These are phyloP conservation scores for Tiliqua scincoides DNA, from an alignment of 2,113 vertebrate genomes.

Conservation along the genomic window DNA sequence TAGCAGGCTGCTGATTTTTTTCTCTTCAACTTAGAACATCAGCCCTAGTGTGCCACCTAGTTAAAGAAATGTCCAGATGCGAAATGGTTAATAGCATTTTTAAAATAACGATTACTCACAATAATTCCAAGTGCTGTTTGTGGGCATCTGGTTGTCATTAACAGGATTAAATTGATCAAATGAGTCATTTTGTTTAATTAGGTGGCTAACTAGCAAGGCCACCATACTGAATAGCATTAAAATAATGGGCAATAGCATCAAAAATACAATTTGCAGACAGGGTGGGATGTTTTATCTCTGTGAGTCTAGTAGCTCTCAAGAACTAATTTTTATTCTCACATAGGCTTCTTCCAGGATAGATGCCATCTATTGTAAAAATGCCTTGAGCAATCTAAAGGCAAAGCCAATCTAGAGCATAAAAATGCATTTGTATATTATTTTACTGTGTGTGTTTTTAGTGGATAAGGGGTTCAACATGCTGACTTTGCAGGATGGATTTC, in stretches of 20 bases:
- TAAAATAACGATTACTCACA: conserved; percentile 66
- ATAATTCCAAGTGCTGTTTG: conserved; percentile 68
- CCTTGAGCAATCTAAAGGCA: conserved; percentile 12
- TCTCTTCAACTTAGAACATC: conserved; percentile 30
- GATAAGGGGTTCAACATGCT: background rate
- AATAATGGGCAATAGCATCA: conserved; percentile 52
- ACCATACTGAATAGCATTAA: conserved; percentile 47
- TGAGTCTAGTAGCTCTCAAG: conserved; percentile 23
- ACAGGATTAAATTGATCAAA: conserved; percentile 82
- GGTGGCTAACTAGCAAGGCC: conserved; percentile 59
- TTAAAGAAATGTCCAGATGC: conserved; percentile 9
- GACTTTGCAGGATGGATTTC: background rate
- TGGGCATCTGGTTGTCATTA: conserved; percentile 82
- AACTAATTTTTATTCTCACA: background rate
- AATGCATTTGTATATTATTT: rapidly evolving
- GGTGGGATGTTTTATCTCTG: background rate
- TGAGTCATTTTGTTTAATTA: conserved; percentile 77
- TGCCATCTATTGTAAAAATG: background rate
- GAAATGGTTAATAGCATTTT: conserved; percentile 58
- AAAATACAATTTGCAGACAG: conserved; percentile 34
- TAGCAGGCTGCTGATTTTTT: background rate
- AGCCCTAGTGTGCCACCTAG: background rate
- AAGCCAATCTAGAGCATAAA: background rate
- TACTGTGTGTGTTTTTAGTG: conserved; percentile 3
- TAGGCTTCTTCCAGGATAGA: background rate